These are phyloP conservation scores for Trissolcus basalis DNA, from an alignment of 1,140 invertebrate genomes.

Conservation along the genomic window DNA sequence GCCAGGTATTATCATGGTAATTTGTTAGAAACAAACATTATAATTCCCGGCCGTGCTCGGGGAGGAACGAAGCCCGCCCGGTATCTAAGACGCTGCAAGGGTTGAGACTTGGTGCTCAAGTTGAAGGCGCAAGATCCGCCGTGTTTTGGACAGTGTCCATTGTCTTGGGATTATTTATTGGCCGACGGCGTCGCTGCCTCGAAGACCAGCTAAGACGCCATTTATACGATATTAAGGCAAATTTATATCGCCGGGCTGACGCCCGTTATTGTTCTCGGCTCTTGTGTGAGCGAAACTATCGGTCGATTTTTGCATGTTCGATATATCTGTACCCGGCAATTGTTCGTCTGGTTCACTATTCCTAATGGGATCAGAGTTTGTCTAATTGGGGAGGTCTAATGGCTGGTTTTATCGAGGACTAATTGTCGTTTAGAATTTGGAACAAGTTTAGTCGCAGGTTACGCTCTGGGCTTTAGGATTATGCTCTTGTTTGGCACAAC, in stretches of 20 bases:
- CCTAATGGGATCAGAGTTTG: constrained; percentile 14
- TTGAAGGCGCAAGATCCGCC: constrained; percentile 74
- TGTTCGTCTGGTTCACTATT: background rate
- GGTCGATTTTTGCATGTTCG: constrained; percentile 36
- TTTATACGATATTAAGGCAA: constrained; percentile 55
- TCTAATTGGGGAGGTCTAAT: constrained; percentile 28
- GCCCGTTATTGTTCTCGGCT: constrained; percentile 41
- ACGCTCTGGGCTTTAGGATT: constrained; percentile 1
- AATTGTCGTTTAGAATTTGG: constrained; percentile 9
- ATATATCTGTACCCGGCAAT: constrained; percentile 8
- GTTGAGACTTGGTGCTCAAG: constrained; percentile 70
- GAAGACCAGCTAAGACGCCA: constrained; percentile 63
- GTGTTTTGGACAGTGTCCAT: constrained; percentile 77
- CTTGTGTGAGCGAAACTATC: constrained; percentile 41
- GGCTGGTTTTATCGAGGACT: constrained; percentile 17
- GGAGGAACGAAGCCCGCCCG: constrained; percentile 23
- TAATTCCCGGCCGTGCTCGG: constrained; percentile 67
- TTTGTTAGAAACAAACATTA: constrained; percentile 78
- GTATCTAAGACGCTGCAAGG: constrained; percentile 53
- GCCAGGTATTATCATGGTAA: constrained; percentile 76
- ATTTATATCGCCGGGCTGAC: constrained; percentile 55
- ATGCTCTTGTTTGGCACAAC: background rate
- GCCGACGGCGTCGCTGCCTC: constrained; percentile 61
- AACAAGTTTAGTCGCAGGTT: background rate
- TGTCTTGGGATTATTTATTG: constrained; percentile 75